Evolutionary conservation across 2,888 invertebrate genomes (phyloP).

Genomic region (Busseola fusca): DNA sequence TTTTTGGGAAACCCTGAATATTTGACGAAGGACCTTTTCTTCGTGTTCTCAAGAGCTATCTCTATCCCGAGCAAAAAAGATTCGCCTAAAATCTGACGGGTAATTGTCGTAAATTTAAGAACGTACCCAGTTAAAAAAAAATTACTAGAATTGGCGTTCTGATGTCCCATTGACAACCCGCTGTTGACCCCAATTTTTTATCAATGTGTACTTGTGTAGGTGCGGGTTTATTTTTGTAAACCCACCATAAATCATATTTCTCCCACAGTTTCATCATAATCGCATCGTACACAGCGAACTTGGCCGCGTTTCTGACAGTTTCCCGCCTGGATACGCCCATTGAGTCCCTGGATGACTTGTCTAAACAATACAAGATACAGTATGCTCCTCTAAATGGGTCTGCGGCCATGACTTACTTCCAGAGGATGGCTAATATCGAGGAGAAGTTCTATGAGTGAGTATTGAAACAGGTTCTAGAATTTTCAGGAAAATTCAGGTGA

Average conservation of each 20-base stretch:
- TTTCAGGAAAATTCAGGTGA: neutral
- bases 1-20: neutral
- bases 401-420: slow-evolving; percentile 97
- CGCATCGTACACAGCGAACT: slow-evolving; percentile 99
- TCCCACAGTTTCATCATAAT: slow-evolving; percentile 95
- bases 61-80: neutral
- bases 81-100: neutral
- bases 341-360: slow-evolving; percentile 97
- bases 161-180: too few relatives aligned
- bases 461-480: neutral
- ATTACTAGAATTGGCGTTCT: too few relatives aligned
- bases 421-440: slow-evolving; percentile 98
- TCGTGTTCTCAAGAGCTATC: neutral
- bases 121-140: too few relatives aligned
- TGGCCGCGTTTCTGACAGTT: slow-evolving; percentile 98
- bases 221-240: neutral
- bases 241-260: neutral
- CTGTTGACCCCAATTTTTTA: too few relatives aligned
- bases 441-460: slow-evolving; percentile 97
- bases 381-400: slow-evolving; percentile 97
- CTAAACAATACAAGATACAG: slow-evolving; percentile 98
- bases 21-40: neutral
- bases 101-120: too few relatives aligned
- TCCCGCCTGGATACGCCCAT: slow-evolving; percentile 97
- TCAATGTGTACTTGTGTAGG: neutral